These are phyloP conservation scores for Plemyria rubiginata DNA, from an alignment of 2,888 invertebrate genomes.

Conservation along the genomic window DNA sequence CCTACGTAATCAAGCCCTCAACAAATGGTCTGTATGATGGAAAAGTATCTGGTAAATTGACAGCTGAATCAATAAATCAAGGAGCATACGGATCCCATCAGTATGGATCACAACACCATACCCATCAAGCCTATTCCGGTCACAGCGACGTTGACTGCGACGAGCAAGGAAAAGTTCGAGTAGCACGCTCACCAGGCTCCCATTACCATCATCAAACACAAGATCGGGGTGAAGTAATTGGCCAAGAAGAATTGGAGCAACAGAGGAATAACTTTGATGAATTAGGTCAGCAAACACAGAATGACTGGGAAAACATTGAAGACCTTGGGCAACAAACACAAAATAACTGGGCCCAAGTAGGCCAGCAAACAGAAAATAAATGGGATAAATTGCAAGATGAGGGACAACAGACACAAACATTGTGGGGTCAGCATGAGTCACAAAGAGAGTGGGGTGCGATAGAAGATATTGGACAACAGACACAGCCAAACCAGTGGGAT, in stretches of 20 bases:
- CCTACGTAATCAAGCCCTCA: constrained; percentile 74
- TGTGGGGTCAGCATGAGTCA: constrained; percentile 52
- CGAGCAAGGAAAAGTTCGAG: constrained; percentile 61
- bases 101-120: constrained; percentile 55
- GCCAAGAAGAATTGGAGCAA: constrained; percentile 44
- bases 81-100: constrained; percentile 54
- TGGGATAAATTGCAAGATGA: constrained; percentile 47
- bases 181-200: constrained; percentile 62
- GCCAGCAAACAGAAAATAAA: constrained; percentile 49
- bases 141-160: constrained; percentile 56
- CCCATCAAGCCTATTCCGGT: constrained; percentile 50
- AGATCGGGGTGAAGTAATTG: constrained; percentile 21
- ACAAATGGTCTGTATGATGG: constrained; percentile 49
- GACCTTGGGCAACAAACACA: constrained; percentile 56
- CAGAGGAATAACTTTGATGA: constrained; percentile 44
- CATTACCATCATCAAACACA: constrained; percentile 39
- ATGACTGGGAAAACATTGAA: constrained; percentile 43
- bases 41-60: constrained; percentile 60
- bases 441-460: constrained; percentile 45
- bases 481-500: constrained; percentile 47
- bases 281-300: constrained; percentile 49
- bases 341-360: constrained; percentile 29
- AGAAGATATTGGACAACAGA: constrained; percentile 52
- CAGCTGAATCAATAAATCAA: constrained; percentile 52
- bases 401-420: constrained; percentile 51